Percentiles rank a stretch among this genome's conserved stretches.
phyloP scores from a whole-genome alignment of 1,140 invertebrate species.

The Pogonomyrmex californicus region DNA sequence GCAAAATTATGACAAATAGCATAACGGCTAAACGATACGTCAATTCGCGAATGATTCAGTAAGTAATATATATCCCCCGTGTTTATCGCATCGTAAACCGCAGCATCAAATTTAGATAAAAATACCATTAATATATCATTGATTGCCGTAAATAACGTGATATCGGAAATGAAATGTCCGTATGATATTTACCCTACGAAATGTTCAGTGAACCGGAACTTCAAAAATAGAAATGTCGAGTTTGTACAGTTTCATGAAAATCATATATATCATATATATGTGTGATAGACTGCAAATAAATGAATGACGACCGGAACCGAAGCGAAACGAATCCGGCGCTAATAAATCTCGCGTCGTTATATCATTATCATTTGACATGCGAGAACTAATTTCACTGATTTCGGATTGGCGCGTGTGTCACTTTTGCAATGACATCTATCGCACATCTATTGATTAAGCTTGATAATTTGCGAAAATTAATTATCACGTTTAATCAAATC shows the following conservation, averaged over 20 bases:
- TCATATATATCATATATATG: neutral
- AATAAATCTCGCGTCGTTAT: constrained; percentile 1
- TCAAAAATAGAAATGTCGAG: constrained; percentile 12
- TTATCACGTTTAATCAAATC: neutral
- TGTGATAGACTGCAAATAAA: neutral
- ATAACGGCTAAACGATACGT: constrained; percentile 1
- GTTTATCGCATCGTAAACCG: neutral
- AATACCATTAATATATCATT: neutral
- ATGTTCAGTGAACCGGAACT: neutral
- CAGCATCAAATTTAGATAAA: neutral
- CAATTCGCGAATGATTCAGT: neutral
- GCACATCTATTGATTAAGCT: neutral
- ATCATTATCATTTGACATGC: constrained; percentile 25
- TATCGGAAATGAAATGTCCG: constrained; percentile 7
- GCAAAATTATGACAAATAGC: constrained; percentile 23
- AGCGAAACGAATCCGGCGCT: neutral
- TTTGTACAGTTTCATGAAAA: constrained; percentile 22
- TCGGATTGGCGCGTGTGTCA: neutral
- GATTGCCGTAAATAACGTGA: constrained; percentile 4
- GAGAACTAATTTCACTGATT: constrained; percentile 13
- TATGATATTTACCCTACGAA: neutral
- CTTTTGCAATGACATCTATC: neutral
- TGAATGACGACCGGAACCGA: neutral
- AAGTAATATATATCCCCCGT: constrained; percentile 12
- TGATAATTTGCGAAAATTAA: constrained; percentile 13